phyloP scores from a whole-genome alignment of 2,888 invertebrate genomes.

The Chirona hameri region DNA sequence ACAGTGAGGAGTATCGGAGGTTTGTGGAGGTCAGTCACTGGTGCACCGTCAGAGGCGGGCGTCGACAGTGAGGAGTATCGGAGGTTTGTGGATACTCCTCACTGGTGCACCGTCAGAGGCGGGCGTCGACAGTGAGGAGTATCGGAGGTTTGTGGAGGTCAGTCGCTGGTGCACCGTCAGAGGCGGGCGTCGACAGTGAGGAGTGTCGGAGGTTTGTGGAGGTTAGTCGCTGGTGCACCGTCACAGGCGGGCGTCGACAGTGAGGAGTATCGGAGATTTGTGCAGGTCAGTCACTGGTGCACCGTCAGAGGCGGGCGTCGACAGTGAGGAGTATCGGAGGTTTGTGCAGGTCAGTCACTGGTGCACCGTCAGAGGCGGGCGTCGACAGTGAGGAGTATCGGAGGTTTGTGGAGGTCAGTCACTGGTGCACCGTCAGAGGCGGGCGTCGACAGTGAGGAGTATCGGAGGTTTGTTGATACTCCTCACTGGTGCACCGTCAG shows the following conservation, averaged over 20 bases:
- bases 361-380: constrained; percentile 71
- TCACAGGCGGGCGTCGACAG: constrained; percentile 67
- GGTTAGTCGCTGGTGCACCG: no score
- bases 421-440: no score
- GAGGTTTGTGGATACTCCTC: constrained; percentile 61
- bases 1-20: constrained; percentile 63
- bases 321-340: constrained; percentile 63
- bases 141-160: constrained; percentile 61
- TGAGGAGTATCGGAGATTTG: constrained; percentile 63
- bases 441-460: constrained; percentile 65
- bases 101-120: no score
- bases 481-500: no score
- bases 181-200: constrained; percentile 64
- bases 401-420: constrained; percentile 61
- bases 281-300: no score
- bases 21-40: no score
- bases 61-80: constrained; percentile 65
- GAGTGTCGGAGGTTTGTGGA: constrained; percentile 64
- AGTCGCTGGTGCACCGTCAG: no score
- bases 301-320: constrained; percentile 67
- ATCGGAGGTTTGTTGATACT: constrained; percentile 62
- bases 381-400: constrained; percentile 65
- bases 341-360: no score
- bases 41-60: constrained; percentile 71
- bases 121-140: constrained; percentile 65